Percentiles rank a stretch among this genome's conserved stretches.
Evolutionary conservation across 2,797 vertebrate genomes (phyloP).

Genomic region (Lophius americanus): DNA sequence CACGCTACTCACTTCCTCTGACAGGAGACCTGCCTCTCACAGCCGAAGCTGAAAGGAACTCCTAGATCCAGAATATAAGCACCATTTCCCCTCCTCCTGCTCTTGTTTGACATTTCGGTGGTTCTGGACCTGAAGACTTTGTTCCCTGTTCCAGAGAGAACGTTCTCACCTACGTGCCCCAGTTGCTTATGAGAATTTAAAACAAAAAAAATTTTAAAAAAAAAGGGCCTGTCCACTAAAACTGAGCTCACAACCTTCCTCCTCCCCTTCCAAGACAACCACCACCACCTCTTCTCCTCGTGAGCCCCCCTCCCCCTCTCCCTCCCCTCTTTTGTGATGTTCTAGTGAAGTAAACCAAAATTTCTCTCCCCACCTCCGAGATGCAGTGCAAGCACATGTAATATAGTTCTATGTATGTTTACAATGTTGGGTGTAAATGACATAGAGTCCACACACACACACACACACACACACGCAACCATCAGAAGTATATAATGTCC

Average conservation of each 20-base stretch:
- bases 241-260: slow-evolving; percentile 71
- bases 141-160: slow-evolving; percentile 27
- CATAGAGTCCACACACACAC: slow-evolving; percentile 85
- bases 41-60: slow-evolving; percentile 49
- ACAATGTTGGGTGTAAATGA: slow-evolving; percentile 99
- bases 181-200: slow-evolving; percentile 44
- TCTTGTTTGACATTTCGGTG: slow-evolving; percentile 46
- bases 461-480: slow-evolving; percentile 38
- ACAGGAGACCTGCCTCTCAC: slow-evolving; percentile 42
- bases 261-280: slow-evolving; percentile 27
- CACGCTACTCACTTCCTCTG: no score
- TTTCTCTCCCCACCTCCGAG: slow-evolving; percentile 64
- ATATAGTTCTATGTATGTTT: slow-evolving; percentile 99
- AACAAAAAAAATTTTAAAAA: background rate
- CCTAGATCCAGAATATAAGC: slow-evolving; percentile 36
- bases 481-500: slow-evolving; percentile 79
- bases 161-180: slow-evolving; percentile 24
- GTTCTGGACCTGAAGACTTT: slow-evolving; percentile 49
- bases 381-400: slow-evolving; percentile 99
- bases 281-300: slow-evolving; percentile 32
- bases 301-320: slow-evolving; percentile 32
- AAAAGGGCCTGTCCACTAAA: slow-evolving; percentile 51
- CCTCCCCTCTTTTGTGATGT: slow-evolving; percentile 86
- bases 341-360: slow-evolving; percentile 89
- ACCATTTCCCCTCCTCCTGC: slow-evolving; percentile 24